Percentiles rank a stretch among this genome's conserved stretches.
phyloP scores from a whole-genome alignment of 2,888 invertebrate species.

The Drosophila rubida region DNA sequence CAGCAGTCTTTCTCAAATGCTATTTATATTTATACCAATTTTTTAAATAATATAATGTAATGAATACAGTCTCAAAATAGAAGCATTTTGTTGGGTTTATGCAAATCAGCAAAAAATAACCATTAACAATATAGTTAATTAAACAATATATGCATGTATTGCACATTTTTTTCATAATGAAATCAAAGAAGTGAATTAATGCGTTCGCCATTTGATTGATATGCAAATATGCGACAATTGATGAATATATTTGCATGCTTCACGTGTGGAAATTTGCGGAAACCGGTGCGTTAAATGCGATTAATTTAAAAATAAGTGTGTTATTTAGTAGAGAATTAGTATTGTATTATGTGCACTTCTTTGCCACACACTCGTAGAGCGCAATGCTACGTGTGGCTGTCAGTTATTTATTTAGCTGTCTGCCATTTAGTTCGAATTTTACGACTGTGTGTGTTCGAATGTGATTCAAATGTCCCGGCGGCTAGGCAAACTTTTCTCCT shows the following conservation, averaged over 20 bases:
- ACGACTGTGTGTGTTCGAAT: conserved; percentile 5
- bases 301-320: neutral
- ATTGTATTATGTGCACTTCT: neutral
- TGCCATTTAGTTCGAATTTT: conserved; percentile 16
- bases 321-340: neutral
- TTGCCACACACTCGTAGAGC: neutral
- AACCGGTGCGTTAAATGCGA: neutral
- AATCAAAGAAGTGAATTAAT: neutral
- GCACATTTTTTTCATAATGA: neutral
- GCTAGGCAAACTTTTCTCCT: conserved; percentile 31
- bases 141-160: neutral
- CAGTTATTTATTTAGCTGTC: neutral
- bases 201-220: conserved; percentile 1
- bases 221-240: conserved; percentile 16
- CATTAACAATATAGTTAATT: neutral
- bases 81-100: neutral
- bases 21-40: no score
- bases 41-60: no score
- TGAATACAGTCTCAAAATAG: no score
- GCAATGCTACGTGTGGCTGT: neutral
- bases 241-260: neutral
- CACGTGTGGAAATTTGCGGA: neutral
- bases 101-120: neutral
- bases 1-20: no score
- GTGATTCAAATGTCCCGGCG: conserved; percentile 22